A percentile compares a stretch with the other conserved stretches of the same genome.
Conservation (phyloP, 2,888 invertebrate genomes). For the Arge pagana region DNA sequence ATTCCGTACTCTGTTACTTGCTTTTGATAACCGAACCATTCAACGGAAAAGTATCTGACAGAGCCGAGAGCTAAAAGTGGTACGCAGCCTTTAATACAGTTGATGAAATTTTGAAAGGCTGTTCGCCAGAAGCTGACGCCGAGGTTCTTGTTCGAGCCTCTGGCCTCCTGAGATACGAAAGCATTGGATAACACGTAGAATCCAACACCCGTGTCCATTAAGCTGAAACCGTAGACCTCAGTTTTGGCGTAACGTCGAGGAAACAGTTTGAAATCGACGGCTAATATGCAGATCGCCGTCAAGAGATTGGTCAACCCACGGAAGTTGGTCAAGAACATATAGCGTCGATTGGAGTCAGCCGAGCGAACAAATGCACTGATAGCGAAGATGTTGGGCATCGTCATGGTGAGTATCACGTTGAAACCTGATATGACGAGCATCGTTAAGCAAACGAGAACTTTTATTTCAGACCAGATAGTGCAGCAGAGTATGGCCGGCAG, state of each 20-base stretch:
- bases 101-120: slow-evolving; percentile 38
- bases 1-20: slow-evolving; percentile 93
- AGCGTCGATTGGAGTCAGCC: slow-evolving; percentile 19
- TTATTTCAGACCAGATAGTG: slow-evolving; percentile 47
- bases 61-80: slow-evolving; percentile 67
- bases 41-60: slow-evolving; percentile 65
- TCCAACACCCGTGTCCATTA: slow-evolving; percentile 97
- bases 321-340: slow-evolving; percentile 67
- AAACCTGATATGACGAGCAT: slow-evolving; percentile 38
- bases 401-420: slow-evolving; percentile 31
- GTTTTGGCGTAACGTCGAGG: slow-evolving; percentile 88
- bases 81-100: slow-evolving; percentile 52
- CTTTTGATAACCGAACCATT: slow-evolving; percentile 78
- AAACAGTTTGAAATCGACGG: slow-evolving; percentile 90
- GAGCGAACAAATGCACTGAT: not conserved
- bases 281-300: slow-evolving; percentile 83
- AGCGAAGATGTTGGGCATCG: slow-evolving; percentile 18
- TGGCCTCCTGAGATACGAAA: slow-evolving; percentile 67
- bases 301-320: slow-evolving; percentile 74
- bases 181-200: slow-evolving; percentile 83
- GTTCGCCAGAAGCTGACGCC: not conserved
- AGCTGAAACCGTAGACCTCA: slow-evolving; percentile 79
- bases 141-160: slow-evolving; percentile 34
- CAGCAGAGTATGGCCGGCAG: slow-evolving; percentile 50
- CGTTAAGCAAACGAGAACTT: slow-evolving; percentile 34